Evolutionary conservation across 2,888 invertebrate species (phyloP).

Genomic region (Petrolisthes manimaculis): DNA sequence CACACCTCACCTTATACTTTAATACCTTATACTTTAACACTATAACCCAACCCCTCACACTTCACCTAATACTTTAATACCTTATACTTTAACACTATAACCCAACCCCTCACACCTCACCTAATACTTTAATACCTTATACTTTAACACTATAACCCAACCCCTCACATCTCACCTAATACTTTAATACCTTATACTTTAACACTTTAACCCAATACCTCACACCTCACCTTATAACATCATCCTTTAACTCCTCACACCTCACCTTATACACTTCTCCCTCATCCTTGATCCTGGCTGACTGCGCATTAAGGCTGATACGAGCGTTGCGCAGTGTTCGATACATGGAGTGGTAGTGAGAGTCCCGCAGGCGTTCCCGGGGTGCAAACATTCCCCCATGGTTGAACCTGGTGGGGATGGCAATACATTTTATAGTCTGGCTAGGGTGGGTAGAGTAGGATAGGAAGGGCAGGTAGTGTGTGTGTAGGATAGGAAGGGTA

Average conservation of each 20-base stretch:
- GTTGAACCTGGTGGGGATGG: constrained; percentile 57
- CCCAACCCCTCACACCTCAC: not conserved
- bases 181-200: no score
- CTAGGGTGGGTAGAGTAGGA: no score
- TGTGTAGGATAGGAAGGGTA: no score
- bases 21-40: no score
- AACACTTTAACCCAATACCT: not conserved
- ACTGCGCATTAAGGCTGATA: constrained; percentile 57
- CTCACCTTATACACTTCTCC: constrained; percentile 59
- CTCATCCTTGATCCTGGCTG: constrained; percentile 61
- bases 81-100: not conserved
- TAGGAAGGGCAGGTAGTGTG: no score
- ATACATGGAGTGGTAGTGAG: constrained; percentile 65
- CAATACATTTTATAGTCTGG: no score
- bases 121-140: no score
- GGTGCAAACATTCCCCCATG: constrained; percentile 58
- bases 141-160: no score
- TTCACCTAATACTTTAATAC: not conserved
- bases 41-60: not conserved
- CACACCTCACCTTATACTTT: no score
- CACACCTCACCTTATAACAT: constrained; percentile 56
- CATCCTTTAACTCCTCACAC: not conserved
- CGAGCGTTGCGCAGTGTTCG: constrained; percentile 60
- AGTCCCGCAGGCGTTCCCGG: constrained; percentile 44
- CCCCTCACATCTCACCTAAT: not conserved